These are phyloP conservation scores for Corydoras maculifer DNA, from an alignment of 2,113 vertebrate genomes.

Conservation along the genomic window DNA sequence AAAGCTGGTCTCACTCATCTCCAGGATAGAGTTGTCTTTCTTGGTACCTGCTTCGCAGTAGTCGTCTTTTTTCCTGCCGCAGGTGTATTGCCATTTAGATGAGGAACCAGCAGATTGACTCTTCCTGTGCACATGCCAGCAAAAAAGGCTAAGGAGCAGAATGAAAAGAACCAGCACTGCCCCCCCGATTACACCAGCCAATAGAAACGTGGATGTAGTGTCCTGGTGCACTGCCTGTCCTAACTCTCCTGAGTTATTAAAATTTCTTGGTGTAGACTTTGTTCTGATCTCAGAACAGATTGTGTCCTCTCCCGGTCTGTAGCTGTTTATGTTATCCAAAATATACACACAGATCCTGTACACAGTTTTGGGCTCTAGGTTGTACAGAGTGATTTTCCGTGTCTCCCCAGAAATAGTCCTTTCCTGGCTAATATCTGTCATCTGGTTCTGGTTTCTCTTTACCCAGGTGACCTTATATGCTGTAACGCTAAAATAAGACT, in stretches of 20 bases:
- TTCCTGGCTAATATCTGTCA: slow-evolving; percentile 83
- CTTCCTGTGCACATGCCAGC: slow-evolving; percentile 98
- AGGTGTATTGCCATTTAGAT: slow-evolving; percentile 96
- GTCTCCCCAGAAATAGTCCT: slow-evolving; percentile 80
- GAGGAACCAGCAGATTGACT: slow-evolving; percentile 74
- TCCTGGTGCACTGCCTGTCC: slow-evolving; percentile 82
- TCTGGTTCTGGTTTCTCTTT: slow-evolving; percentile 86
- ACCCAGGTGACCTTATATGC: slow-evolving; percentile 95
- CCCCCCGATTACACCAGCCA: slow-evolving; percentile 90
- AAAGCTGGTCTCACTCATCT: slow-evolving; percentile 99
- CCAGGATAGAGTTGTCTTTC: slow-evolving; percentile 98
- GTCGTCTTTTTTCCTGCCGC: slow-evolving; percentile 95
- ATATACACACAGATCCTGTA: slow-evolving; percentile 91
- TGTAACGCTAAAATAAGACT: slow-evolving; percentile 79
- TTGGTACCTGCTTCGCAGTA: slow-evolving; percentile 97
- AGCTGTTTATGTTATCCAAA: slow-evolving; percentile 83
- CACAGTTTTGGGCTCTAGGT: slow-evolving; percentile 81
- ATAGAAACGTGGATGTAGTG: slow-evolving; percentile 81
- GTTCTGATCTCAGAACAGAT: slow-evolving; percentile 76
- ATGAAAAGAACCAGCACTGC: slow-evolving; percentile 86
- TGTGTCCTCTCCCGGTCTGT: slow-evolving; percentile 81
- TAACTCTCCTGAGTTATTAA: slow-evolving; percentile 73
- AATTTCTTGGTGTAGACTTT: slow-evolving; percentile 66
- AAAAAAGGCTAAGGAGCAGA: slow-evolving; percentile 85
- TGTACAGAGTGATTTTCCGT: slow-evolving; percentile 72